Conservation (phyloP, 1,140 invertebrate genomes). For the Cotesia chilonis region DNA sequence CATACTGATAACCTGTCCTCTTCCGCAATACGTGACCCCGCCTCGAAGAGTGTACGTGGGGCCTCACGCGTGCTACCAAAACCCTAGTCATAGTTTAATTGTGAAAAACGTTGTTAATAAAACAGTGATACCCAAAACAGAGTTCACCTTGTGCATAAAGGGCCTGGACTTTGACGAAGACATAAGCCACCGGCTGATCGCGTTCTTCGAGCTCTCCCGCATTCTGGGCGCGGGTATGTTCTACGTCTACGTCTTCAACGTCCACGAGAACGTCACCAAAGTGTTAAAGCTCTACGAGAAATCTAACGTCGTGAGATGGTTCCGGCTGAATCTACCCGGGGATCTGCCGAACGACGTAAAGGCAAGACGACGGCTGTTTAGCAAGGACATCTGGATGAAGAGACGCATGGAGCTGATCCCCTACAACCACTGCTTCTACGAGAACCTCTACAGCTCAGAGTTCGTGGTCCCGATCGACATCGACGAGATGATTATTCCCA, state of each 20-base stretch:
- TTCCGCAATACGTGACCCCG: slow-evolving; percentile 44
- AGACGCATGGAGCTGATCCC: slow-evolving; percentile 75
- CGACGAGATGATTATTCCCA: slow-evolving; percentile 76
- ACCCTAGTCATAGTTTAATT: slow-evolving; percentile 62
- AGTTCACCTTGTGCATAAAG: slow-evolving; percentile 77
- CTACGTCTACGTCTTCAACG: slow-evolving; percentile 71
- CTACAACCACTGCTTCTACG: slow-evolving; percentile 80
- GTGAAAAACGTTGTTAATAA: slow-evolving; percentile 37
- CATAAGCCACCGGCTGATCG: slow-evolving; percentile 69
- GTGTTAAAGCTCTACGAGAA: slow-evolving; percentile 69
- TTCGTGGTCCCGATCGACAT: slow-evolving; percentile 76
- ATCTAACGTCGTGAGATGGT: slow-evolving; percentile 65
- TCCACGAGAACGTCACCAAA: slow-evolving; percentile 66
- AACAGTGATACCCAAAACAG: slow-evolving; percentile 23
- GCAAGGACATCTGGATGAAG: slow-evolving; percentile 73
- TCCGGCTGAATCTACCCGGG: slow-evolving; percentile 68
- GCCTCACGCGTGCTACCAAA: slow-evolving; percentile 47
- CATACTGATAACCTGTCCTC: slow-evolving; percentile 56
- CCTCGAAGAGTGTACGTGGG: slow-evolving; percentile 52
- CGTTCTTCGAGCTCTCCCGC: slow-evolving; percentile 75
- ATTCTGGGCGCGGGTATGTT: slow-evolving; percentile 74
- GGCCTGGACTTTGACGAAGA: slow-evolving; percentile 74
- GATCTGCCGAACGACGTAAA: slow-evolving; percentile 58
- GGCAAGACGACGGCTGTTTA: slow-evolving; percentile 54
- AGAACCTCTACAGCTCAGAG: slow-evolving; percentile 70